These are phyloP conservation scores for Momotus momota DNA, from an alignment of 2,797 vertebrate species.

Conservation along the genomic window DNA sequence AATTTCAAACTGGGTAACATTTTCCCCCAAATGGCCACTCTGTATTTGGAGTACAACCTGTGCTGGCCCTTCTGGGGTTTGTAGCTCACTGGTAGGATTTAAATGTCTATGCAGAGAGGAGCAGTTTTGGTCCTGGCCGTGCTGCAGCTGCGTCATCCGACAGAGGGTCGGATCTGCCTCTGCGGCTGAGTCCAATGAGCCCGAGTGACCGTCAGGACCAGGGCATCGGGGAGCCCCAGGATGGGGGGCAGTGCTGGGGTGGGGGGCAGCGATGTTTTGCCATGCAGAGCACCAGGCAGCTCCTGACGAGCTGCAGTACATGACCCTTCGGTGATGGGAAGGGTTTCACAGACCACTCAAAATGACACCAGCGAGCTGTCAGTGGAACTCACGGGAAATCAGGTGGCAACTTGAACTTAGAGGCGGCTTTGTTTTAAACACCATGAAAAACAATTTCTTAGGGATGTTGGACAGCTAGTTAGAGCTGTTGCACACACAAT, in stretches of 20 bases:
- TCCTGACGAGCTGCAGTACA: rapidly evolving
- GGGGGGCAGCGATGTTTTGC: not conserved
- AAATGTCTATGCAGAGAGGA: not conserved
- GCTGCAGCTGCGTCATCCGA: not conserved
- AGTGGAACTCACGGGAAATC: not conserved
- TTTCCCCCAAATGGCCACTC: not conserved
- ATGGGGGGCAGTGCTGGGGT: too few species aligned
- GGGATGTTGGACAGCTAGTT: not conserved
- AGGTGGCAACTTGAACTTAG: not conserved
- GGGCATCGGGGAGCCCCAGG: not conserved
- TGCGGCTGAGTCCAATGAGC: rapidly evolving
- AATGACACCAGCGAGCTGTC: rapidly evolving
- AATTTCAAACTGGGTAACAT: not conserved
- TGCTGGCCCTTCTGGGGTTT: not conserved
- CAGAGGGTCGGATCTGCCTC: too few species aligned
- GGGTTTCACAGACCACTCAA: too few species aligned
- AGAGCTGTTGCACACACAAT: not conserved
- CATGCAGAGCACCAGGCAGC: not conserved
- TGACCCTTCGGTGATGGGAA: not conserved
- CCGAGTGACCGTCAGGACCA: rapidly evolving
- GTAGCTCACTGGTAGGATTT: not conserved
- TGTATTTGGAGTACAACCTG: not conserved
- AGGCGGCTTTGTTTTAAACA: not conserved
- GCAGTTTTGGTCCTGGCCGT: not conserved
- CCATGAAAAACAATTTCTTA: rapidly evolving